Evolutionary conservation across 1,140 invertebrate species (phyloP).

Genomic region (Alviniconcha marisindica): DNA sequence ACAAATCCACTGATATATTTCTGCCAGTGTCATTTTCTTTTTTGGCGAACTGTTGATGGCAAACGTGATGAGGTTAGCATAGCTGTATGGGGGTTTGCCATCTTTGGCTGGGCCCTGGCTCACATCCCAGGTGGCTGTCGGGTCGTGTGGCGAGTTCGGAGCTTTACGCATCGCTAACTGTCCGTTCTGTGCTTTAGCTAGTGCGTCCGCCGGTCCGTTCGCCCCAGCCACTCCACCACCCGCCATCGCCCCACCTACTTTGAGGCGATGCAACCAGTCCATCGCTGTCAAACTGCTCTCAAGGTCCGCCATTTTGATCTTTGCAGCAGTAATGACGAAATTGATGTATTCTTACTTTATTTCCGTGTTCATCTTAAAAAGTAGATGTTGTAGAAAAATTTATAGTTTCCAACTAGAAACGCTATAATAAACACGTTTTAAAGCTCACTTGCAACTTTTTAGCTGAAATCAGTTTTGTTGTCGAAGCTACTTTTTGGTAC

Average conservation of each 20-base stretch:
- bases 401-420: too few relatives aligned
- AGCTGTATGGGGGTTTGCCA: constrained; percentile 81
- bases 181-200: constrained; percentile 58
- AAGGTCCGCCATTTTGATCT: constrained; percentile 75
- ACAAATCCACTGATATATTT: constrained; percentile 79
- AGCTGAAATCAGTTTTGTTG: neutral
- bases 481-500: constrained; percentile 1
- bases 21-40: constrained; percentile 79
- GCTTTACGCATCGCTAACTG: constrained; percentile 68
- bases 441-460: too few relatives aligned
- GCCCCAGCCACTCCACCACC: constrained; percentile 62
- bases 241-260: constrained; percentile 73
- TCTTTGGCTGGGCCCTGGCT: constrained; percentile 69
- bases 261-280: constrained; percentile 79
- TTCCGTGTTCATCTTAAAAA: neutral
- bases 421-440: too few relatives aligned
- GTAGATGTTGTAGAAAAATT: neutral
- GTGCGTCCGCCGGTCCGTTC: constrained; percentile 55
- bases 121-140: constrained; percentile 66
- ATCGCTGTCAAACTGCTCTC: constrained; percentile 79
- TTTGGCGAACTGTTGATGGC: constrained; percentile 83
- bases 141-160: constrained; percentile 68
- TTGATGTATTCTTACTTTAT: neutral
- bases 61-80: constrained; percentile 84
- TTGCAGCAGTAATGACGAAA: constrained; percentile 30